phyloP scores from a whole-genome alignment of 2,113 vertebrate genomes.

The Furnarius figulus region DNA sequence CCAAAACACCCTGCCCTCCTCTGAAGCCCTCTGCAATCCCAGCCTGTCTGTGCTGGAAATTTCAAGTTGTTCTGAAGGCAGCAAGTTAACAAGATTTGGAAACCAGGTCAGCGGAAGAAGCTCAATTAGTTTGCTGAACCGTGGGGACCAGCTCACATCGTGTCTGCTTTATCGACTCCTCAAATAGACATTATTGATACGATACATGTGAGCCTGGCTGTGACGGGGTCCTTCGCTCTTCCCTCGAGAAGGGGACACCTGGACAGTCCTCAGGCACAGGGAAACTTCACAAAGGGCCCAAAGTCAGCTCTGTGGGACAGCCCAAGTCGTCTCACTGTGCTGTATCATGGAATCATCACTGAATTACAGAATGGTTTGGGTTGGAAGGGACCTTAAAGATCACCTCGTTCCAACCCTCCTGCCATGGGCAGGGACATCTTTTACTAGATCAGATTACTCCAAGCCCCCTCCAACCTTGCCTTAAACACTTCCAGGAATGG shows the following conservation, averaged over 20 bases:
- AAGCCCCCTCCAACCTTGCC: not conserved
- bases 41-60: not conserved
- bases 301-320: not conserved
- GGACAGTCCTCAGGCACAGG: not conserved
- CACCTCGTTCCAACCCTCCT: not conserved
- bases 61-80: slow-evolving; percentile 33
- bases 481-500: not conserved
- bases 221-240: accelerated
- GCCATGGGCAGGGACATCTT: not conserved
- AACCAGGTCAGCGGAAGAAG: slow-evolving; percentile 62
- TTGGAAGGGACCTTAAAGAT: not conserved
- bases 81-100: slow-evolving; percentile 55
- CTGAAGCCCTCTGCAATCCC: not conserved
- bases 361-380: not conserved
- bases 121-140: slow-evolving; percentile 45
- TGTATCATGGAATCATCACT: not conserved
- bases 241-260: not conserved
- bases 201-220: accelerated
- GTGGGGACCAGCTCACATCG: not conserved
- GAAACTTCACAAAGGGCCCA: not conserved
- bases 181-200: not conserved
- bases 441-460: accelerated
- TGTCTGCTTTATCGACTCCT: not conserved
- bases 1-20: not conserved
- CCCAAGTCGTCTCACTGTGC: accelerated